A percentile compares a stretch with the other conserved stretches of the same genome.
Conservation (phyloP, 2,797 vertebrate genomes). For the Taenioides sp. region DNA sequence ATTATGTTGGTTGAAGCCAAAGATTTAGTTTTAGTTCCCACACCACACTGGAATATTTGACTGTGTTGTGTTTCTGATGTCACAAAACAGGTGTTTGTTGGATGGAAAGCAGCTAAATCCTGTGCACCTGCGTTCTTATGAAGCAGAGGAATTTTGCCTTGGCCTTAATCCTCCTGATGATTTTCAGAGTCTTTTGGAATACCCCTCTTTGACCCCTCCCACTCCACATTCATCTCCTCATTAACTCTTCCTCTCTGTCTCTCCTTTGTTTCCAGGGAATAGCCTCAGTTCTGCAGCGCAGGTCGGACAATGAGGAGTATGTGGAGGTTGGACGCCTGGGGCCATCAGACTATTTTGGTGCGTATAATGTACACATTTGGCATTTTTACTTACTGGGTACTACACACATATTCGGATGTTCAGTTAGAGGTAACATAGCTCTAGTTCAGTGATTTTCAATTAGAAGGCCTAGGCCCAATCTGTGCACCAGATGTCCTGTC, state of each 20-base stretch:
- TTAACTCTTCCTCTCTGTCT: constrained; percentile 21
- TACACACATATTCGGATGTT: neutral
- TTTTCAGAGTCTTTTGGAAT: constrained; percentile 53
- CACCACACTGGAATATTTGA: constrained; percentile 34
- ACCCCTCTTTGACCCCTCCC: constrained; percentile 25
- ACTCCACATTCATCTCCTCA: constrained; percentile 8
- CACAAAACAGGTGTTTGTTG: constrained; percentile 65
- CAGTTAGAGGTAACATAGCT: too few species aligned
- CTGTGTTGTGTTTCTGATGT: constrained; percentile 37
- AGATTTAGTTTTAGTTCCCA: constrained; percentile 21
- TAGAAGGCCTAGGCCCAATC: neutral
- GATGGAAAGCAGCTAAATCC: constrained; percentile 65
- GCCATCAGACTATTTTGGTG: constrained; percentile 97
- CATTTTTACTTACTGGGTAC: neutral
- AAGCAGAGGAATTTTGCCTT: constrained; percentile 68
- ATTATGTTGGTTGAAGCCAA: constrained; percentile 1
- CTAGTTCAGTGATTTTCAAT: too few species aligned
- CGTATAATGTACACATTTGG: constrained; percentile 50
- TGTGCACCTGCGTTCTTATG: constrained; percentile 72
- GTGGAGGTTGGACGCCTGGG: constrained; percentile 93
- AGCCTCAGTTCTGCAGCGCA: constrained; percentile 92
- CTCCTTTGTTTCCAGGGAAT: constrained; percentile 81
- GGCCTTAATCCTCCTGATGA: constrained; percentile 69
- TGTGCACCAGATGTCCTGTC: neutral
- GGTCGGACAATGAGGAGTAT: constrained; percentile 94